Percentiles rank a stretch among this genome's conserved stretches.
Conservation (phyloP, 2,113 vertebrate species). For the Bucco capensis region DNA sequence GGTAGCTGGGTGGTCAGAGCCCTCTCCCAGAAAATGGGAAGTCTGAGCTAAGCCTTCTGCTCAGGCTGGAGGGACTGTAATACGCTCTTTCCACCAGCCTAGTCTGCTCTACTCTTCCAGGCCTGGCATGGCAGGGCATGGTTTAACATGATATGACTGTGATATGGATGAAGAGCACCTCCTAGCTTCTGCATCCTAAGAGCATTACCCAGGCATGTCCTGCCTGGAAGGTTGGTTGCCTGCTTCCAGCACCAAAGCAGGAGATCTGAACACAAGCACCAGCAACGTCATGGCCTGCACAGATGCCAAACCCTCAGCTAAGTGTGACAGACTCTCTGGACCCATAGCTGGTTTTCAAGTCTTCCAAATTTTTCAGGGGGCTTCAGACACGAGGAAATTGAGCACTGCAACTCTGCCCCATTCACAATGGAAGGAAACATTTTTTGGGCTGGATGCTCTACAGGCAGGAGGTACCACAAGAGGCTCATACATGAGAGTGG, state of each 20-base stretch:
- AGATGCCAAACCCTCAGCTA: neutral
- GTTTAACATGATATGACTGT: neutral
- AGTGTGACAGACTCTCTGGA: neutral
- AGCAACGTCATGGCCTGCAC: accelerated
- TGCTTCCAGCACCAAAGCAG: neutral
- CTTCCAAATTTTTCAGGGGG: neutral
- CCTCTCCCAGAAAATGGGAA: neutral
- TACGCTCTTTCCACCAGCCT: neutral
- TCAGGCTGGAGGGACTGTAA: neutral
- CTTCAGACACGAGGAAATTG: neutral
- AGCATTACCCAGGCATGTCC: accelerated
- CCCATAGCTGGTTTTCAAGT: neutral
- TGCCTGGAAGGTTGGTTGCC: neutral
- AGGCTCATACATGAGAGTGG: neutral
- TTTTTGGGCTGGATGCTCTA: neutral
- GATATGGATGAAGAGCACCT: neutral
- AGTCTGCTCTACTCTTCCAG: neutral
- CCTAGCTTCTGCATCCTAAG: neutral
- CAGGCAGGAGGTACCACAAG: neutral
- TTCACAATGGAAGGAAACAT: neutral
- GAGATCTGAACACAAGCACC: neutral
- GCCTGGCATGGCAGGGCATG: neutral
- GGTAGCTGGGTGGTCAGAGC: neutral
- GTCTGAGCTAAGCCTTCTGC: neutral
- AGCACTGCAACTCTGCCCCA: neutral